Evolutionary conservation across 2,113 vertebrate species (phyloP).

Genomic region (Sus scrofa): T2T-Sscrofa CM000820.6:105315001-105315500

Average conservation of each 20-base stretch:
- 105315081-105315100: neutral
- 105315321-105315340: no score
- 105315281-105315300: neutral
- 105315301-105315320: neutral
- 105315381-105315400: no score
- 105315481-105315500: no score
- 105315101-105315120: neutral
- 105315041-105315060: slow-evolving; percentile 50
- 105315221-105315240: neutral
- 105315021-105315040: slow-evolving; percentile 16
- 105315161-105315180: neutral
- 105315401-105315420: no score
- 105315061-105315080: slow-evolving; percentile 23
- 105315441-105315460: no score
- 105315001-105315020: slow-evolving; percentile 53
- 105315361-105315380: no score
- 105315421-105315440: no score
- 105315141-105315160: neutral
- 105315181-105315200: slow-evolving; percentile 50
- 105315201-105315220: neutral
- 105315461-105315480: no score
- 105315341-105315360: no score
- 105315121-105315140: slow-evolving; percentile 10
- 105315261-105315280: neutral
- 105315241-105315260: slow-evolving; percentile 45